phyloP scores from a whole-genome alignment of 2,113 vertebrate species.

The Prunella fulvescens region DNA sequence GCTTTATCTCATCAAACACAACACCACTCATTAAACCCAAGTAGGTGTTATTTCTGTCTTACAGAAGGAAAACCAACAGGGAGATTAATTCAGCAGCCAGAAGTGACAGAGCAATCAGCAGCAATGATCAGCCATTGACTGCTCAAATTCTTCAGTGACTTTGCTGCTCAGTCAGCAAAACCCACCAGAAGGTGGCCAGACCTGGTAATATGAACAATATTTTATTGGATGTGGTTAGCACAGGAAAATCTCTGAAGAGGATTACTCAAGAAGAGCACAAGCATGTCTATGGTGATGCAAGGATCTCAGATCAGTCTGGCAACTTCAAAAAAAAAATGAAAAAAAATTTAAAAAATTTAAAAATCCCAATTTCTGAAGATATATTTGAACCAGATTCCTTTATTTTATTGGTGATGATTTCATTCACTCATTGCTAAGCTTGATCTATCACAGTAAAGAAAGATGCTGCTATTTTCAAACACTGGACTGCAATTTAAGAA shows the following conservation, averaged over 20 bases:
- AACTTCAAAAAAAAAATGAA: neutral
- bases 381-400: neutral
- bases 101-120: neutral
- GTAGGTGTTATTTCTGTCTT: neutral
- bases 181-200: neutral
- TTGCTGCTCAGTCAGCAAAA: neutral
- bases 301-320: neutral
- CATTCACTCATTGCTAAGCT: neutral
- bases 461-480: constrained; percentile 52
- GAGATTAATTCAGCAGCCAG: neutral
- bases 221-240: neutral
- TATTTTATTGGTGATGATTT: neutral
- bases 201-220: neutral
- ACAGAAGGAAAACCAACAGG: neutral
- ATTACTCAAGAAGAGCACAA: neutral
- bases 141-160: neutral
- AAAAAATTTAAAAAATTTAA: neutral
- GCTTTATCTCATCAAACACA: constrained; percentile 23
- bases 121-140: neutral
- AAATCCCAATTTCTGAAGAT: neutral
- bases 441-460: constrained; percentile 19
- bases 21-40: neutral
- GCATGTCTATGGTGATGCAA: accelerated
- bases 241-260: neutral
- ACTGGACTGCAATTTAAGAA: constrained; percentile 35